Evolutionary conservation across 2,797 vertebrate species (phyloP).

Genomic region (Gastrophryne carolinensis): DNA sequence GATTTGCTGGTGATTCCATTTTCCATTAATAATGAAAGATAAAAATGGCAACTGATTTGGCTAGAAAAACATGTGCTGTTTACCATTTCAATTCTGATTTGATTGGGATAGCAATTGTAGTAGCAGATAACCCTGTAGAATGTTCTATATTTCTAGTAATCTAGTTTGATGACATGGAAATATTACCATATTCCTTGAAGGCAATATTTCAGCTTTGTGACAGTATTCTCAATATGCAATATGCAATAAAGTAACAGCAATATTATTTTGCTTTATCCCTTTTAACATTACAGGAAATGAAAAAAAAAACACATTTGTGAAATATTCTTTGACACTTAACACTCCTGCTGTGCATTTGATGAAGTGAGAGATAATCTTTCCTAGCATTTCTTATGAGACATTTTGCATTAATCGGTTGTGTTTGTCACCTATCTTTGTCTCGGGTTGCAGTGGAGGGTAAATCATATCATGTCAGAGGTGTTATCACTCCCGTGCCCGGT

Average conservation of each 20-base stretch:
- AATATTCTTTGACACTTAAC: constrained; percentile 29
- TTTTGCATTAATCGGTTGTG: not conserved
- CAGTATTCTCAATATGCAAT: not conserved
- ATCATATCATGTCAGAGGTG: not conserved
- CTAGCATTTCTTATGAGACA: not conserved
- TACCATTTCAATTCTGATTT: too few species aligned
- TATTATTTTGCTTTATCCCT: not conserved
- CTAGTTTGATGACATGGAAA: not conserved
- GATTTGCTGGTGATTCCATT: too few species aligned
- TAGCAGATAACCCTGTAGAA: too few species aligned
- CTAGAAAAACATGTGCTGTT: too few species aligned
- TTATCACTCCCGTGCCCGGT: not conserved
- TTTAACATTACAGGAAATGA: not conserved
- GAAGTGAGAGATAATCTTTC: not conserved
- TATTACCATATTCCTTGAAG: not conserved
- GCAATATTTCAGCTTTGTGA: too few species aligned
- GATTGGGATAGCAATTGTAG: too few species aligned
- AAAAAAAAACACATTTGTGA: not conserved
- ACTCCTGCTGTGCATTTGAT: not conserved
- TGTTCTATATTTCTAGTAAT: not conserved
- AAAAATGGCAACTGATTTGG: too few species aligned
- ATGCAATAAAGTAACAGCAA: not conserved
- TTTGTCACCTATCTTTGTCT: constrained; percentile 1
- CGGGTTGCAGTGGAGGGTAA: not conserved
- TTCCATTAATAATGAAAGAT: too few species aligned